Conservation (phyloP, 2,888 invertebrate species). For the Galeruca laticollis region DNA sequence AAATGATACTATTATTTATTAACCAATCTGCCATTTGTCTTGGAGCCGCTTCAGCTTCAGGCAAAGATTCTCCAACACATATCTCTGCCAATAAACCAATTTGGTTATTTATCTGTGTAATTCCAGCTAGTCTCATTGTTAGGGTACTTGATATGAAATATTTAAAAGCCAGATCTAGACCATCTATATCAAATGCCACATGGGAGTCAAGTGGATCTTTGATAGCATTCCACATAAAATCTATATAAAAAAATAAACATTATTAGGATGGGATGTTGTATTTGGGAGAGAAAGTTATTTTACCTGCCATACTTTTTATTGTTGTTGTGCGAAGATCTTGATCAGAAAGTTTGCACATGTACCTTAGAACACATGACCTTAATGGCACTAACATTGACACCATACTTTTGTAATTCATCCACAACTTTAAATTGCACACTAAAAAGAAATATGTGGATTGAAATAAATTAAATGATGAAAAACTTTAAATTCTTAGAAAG, state of each 20-base stretch:
- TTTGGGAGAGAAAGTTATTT: conserved; percentile 48
- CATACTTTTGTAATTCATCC: conserved; percentile 93
- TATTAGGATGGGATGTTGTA: background rate
- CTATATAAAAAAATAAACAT: conserved; percentile 63
- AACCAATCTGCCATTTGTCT: conserved; percentile 91
- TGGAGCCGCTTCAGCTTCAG: conserved; percentile 87
- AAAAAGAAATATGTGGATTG: conserved; percentile 46
- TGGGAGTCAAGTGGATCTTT: conserved; percentile 92
- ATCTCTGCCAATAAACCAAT: conserved; percentile 93
- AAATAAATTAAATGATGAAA: background rate
- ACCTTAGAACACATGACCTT: conserved; percentile 87
- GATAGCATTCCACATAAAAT: conserved; percentile 96
- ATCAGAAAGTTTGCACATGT: conserved; percentile 94
- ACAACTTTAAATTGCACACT: conserved; percentile 92
- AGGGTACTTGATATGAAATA: conserved; percentile 95
- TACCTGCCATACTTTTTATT: conserved; percentile 92
- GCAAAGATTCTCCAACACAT: conserved; percentile 87
- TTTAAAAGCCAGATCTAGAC: conserved; percentile 92
- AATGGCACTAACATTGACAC: conserved; percentile 90
- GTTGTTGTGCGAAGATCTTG: conserved; percentile 90
- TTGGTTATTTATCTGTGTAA: conserved; percentile 94
- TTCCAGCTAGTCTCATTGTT: conserved; percentile 93
- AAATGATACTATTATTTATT: conserved; percentile 88
- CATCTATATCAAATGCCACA: conserved; percentile 89
- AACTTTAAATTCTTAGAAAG: background rate